A percentile compares a stretch with the other conserved stretches of the same genome.
Conservation (phyloP, 2,888 invertebrate genomes). For the Zygothrica quintamaculata region DNA sequence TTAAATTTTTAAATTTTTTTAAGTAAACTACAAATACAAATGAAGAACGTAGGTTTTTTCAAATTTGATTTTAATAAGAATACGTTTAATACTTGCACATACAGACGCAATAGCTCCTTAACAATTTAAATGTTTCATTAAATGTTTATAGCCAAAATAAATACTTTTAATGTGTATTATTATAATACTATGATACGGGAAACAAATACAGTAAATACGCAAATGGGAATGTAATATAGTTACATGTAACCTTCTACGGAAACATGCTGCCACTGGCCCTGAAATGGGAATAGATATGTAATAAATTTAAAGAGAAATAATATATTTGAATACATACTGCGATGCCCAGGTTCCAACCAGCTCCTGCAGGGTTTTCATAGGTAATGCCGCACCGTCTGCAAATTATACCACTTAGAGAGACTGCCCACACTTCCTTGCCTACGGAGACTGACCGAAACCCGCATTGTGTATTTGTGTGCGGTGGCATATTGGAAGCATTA, state of each 20-base stretch:
- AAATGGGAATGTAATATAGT: constrained; percentile 46
- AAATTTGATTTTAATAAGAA: too few relatives aligned
- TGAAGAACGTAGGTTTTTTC: too few relatives aligned
- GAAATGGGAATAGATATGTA: constrained; percentile 63
- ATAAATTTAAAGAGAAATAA: neutral
- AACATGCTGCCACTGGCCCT: constrained; percentile 86
- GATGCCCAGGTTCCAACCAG: constrained; percentile 91
- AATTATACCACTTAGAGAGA: constrained; percentile 89
- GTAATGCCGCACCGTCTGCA: constrained; percentile 91
- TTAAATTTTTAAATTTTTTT: too few relatives aligned
- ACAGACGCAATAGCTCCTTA: too few relatives aligned
- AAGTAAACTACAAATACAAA: too few relatives aligned
- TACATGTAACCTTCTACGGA: constrained; percentile 80
- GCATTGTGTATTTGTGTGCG: constrained; percentile 85
- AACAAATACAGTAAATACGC: constrained; percentile 43
- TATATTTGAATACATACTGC: constrained; percentile 61
- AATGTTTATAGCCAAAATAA: too few relatives aligned
- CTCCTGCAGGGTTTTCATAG: constrained; percentile 89
- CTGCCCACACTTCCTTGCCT: constrained; percentile 91
- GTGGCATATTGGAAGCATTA: constrained; percentile 87
- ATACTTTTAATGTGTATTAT: too few relatives aligned
- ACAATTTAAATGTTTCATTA: too few relatives aligned
- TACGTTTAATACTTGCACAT: too few relatives aligned
- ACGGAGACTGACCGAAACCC: constrained; percentile 91
- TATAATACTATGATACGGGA: too few relatives aligned